Conservation (phyloP, 2,113 vertebrate species). For the Steatornis caripensis region DNA sequence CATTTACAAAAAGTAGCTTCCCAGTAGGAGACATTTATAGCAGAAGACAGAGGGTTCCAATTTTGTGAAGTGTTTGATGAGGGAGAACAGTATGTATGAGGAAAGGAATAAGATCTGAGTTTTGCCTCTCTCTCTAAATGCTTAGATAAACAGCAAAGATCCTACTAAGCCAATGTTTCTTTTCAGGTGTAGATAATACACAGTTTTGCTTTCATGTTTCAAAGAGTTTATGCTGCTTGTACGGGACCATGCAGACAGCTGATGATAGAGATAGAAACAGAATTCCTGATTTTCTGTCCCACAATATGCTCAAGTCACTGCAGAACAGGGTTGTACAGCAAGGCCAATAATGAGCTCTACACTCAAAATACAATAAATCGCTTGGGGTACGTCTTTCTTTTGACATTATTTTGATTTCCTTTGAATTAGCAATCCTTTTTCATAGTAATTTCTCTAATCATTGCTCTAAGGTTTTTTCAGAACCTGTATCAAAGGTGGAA, state of each 20-base stretch:
- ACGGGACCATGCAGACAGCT: neutral
- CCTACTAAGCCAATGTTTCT: neutral
- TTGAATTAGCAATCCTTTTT: neutral
- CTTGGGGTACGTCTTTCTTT: neutral
- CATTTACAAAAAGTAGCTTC: neutral
- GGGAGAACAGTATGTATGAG: neutral
- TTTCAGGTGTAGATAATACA: neutral
- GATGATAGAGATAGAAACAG: neutral
- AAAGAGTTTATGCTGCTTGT: neutral
- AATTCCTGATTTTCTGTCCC: neutral
- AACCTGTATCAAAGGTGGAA: neutral
- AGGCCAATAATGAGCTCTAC: neutral
- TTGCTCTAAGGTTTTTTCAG: neutral
- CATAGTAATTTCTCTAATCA: neutral
- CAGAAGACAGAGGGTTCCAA: neutral
- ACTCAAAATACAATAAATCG: neutral
- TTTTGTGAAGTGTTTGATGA: slow-evolving; percentile 27
- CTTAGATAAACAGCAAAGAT: neutral
- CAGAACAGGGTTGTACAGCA: neutral
- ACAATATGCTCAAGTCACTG: neutral
- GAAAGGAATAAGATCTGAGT: neutral
- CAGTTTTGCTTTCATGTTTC: neutral
- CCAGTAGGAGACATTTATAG: neutral
- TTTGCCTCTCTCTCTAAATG: neutral
- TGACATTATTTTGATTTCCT: neutral